These are phyloP conservation scores for Globodera rostochiensis DNA, from an alignment of 1,140 invertebrate genomes.

Conservation along the genomic window DNA sequence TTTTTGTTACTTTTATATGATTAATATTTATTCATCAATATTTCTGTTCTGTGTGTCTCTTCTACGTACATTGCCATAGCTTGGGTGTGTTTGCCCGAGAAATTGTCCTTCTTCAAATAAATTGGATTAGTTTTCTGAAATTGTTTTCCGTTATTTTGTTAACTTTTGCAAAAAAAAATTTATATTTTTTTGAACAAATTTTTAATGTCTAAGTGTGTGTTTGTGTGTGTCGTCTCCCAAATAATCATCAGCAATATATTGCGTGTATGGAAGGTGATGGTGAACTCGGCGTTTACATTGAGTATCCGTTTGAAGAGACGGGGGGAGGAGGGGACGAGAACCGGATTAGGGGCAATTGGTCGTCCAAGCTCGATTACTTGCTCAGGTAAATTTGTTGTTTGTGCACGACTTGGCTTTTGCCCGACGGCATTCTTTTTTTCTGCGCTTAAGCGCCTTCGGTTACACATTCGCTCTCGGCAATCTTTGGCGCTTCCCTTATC, in stretches of 20 bases:
- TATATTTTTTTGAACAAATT: not conserved
- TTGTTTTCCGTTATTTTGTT: not conserved
- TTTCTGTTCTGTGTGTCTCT: not conserved
- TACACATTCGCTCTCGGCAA: conserved; percentile 67
- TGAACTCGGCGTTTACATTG: conserved; percentile 28
- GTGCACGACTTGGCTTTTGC: not conserved
- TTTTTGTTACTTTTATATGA: too few relatives aligned
- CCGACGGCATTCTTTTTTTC: conserved; percentile 23
- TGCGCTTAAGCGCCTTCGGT: conserved; percentile 62
- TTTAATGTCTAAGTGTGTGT: not conserved
- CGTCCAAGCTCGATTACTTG: conserved; percentile 64
- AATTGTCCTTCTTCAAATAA: not conserved
- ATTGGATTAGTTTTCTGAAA: not conserved
- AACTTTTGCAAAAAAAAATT: not conserved
- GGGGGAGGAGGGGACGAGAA: conserved; percentile 60
- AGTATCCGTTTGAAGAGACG: conserved; percentile 63
- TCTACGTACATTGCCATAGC: not conserved
- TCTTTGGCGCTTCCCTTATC: conserved; percentile 67
- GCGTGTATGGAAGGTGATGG: conserved; percentile 7
- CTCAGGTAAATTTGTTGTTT: not conserved
- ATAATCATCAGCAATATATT: not conserved
- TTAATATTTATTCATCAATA: not conserved
- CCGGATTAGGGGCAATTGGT: conserved; percentile 65
- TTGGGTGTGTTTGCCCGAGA: too few relatives aligned
- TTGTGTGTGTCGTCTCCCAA: not conserved